phyloP scores from a whole-genome alignment of 1,140 invertebrate genomes.

The Aphelenchoides fujianensis region DNA sequence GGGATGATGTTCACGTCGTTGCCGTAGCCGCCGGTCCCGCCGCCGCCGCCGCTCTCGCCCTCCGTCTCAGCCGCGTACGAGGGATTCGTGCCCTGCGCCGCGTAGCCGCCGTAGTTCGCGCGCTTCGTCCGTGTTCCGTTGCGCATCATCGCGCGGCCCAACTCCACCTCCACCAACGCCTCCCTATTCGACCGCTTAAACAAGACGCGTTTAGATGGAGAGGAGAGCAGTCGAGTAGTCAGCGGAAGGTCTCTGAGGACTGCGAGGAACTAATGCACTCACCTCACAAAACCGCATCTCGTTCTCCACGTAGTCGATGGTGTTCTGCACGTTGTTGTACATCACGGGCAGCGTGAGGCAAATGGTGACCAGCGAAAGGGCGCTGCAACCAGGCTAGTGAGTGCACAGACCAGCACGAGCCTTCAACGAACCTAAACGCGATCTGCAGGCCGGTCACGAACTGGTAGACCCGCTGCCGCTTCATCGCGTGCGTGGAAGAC shows the following conservation, averaged over 20 bases:
- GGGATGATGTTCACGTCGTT: constrained; percentile 26
- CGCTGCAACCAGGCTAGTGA: constrained; percentile 48
- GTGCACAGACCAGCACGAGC: too few relatives aligned
- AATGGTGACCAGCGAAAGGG: constrained; percentile 52
- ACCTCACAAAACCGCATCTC: constrained; percentile 61
- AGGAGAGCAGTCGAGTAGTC: too few relatives aligned
- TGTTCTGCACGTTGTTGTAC: constrained; percentile 61
- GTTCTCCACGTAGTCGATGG: constrained; percentile 57
- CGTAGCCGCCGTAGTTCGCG: constrained; percentile 39
- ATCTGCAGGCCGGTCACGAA: constrained; percentile 60
- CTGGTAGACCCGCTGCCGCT: constrained; percentile 51
- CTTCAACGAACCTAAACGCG: too few relatives aligned
- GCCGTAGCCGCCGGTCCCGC: constrained; percentile 28
- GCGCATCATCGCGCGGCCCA: constrained; percentile 38
- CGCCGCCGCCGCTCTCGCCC: constrained; percentile 11
- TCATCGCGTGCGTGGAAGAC: too few relatives aligned
- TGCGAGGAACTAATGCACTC: too few relatives aligned
- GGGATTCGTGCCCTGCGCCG: constrained; percentile 29
- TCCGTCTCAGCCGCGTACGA: not conserved
- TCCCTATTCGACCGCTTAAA: constrained; percentile 52
- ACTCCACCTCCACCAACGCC: constrained; percentile 48
- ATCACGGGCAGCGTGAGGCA: constrained; percentile 56
- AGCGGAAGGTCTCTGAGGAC: too few relatives aligned
- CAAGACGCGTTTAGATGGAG: constrained; percentile 5
- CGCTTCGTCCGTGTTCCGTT: constrained; percentile 41